Conservation (phyloP, 2,888 invertebrate species). For the Perithous albicinctus region DNA sequence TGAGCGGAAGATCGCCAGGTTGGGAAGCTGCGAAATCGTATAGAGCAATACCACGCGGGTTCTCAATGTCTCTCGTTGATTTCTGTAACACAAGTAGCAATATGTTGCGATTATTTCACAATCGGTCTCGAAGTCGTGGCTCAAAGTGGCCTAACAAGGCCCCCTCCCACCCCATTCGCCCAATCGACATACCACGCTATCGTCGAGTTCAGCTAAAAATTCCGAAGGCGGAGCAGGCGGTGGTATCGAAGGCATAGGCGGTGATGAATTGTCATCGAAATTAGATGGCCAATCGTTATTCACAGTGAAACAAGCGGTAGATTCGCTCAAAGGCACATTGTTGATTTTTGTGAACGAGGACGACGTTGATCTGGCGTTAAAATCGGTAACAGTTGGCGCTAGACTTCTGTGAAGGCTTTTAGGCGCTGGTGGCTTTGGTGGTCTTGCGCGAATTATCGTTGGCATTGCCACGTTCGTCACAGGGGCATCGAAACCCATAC, state of each 20-base stretch:
- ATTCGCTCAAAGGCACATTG: constrained; percentile 33
- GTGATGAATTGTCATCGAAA: constrained; percentile 86
- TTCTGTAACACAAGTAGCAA: constrained; percentile 28
- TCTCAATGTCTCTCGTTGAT: constrained; percentile 71
- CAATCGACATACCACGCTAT: constrained; percentile 71
- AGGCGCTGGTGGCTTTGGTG: constrained; percentile 87
- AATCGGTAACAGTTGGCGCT: constrained; percentile 67
- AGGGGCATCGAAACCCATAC: constrained; percentile 46
- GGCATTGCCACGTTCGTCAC: constrained; percentile 85
- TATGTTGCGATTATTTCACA: constrained; percentile 19
- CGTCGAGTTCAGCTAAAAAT: constrained; percentile 77
- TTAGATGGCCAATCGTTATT: constrained; percentile 58
- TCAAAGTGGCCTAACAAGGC: not conserved
- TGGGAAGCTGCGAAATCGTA: constrained; percentile 92
- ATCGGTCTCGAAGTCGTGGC: not conserved
- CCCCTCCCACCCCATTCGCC: not conserved
- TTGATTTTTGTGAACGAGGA: constrained; percentile 33
- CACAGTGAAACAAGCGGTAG: constrained; percentile 28
- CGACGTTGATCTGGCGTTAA: constrained; percentile 78
- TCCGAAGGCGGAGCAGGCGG: constrained; percentile 90
- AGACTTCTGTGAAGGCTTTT: constrained; percentile 81
- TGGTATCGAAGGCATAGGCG: constrained; percentile 92
- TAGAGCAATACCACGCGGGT: constrained; percentile 91
- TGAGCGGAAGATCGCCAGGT: constrained; percentile 92
- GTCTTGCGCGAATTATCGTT: constrained; percentile 91